Conservation (phyloP, 2,113 vertebrate genomes). For the Pholis gunnellus region DNA sequence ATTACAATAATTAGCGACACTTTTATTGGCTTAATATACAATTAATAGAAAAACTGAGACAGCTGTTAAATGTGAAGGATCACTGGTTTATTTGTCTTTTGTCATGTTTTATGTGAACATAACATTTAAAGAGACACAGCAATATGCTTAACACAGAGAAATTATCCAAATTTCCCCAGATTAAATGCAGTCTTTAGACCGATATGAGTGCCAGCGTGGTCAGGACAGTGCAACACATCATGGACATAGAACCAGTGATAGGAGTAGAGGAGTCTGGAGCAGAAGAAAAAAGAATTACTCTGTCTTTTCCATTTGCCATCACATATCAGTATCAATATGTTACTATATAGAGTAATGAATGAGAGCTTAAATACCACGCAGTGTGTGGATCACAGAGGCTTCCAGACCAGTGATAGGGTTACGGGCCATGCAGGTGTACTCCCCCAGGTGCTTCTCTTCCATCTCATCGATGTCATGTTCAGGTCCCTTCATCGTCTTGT, state of each 20-base stretch:
- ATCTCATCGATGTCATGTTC: conserved; percentile 21
- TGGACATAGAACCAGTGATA: conserved; percentile 38
- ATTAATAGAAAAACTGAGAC: neutral
- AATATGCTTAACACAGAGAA: neutral
- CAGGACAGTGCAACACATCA: conserved; percentile 50
- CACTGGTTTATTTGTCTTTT: neutral
- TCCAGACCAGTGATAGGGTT: conserved; percentile 38
- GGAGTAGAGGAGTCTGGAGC: conserved; percentile 39
- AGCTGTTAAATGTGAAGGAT: neutral
- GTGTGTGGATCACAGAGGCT: conserved; percentile 31
- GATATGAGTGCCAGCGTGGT: conserved; percentile 19
- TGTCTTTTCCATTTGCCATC: conserved; percentile 1
- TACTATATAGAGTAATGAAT: neutral
- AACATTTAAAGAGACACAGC: neutral
- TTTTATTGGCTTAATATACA: neutral
- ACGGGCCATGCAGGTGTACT: conserved; percentile 45
- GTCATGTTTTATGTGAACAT: neutral
- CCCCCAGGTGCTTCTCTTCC: conserved; percentile 28
- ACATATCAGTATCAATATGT: conserved; percentile 9
- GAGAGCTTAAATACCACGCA: conserved; percentile 45
- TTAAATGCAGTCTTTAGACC: conserved; percentile 16
- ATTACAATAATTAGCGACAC: neutral
- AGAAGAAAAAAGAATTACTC: conserved; percentile 53
- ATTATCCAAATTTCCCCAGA: neutral
- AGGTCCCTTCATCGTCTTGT: neutral